Conservation (phyloP, 1,140 invertebrate genomes). For the Lepidurus arcticus region DNA sequence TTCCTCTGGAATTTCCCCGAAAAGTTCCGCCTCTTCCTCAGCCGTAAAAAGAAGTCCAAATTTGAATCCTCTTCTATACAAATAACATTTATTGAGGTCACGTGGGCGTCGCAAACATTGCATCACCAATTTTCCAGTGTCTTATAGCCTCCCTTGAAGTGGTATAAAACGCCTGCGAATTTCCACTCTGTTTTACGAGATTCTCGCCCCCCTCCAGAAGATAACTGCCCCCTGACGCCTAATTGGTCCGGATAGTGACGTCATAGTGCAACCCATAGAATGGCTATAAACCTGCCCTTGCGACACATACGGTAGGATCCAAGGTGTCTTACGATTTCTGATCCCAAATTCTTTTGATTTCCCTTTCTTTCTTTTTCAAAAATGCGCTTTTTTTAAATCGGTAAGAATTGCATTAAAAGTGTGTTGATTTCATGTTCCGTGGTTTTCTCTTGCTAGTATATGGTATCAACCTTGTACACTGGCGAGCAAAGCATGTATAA, state of each 20-base stretch:
- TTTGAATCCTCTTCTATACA: too few species aligned
- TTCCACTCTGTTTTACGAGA: background rate
- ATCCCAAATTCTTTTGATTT: too few species aligned
- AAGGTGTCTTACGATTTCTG: background rate
- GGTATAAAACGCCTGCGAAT: conserved; percentile 4
- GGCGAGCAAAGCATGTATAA: too few species aligned
- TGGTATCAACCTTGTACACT: too few species aligned
- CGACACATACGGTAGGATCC: background rate
- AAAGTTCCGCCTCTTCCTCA: too few species aligned
- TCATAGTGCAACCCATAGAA: background rate
- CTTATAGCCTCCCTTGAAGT: background rate
- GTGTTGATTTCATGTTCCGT: too few species aligned
- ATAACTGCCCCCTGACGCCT: background rate
- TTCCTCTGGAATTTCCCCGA: too few species aligned
- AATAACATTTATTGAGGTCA: background rate
- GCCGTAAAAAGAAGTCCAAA: too few species aligned
- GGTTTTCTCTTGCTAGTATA: too few species aligned
- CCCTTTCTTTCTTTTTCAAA: too few species aligned
- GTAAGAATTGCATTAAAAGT: too few species aligned
- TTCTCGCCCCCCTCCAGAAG: background rate
- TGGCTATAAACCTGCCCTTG: background rate
- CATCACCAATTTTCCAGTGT: background rate
- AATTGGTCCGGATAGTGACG: background rate
- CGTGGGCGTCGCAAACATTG: background rate
- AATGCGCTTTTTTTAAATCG: too few species aligned